Evolutionary conservation across 1,140 invertebrate species (phyloP), one percentile per base, ranked within the genome.

Genomic region (Drosophila lacertosa): DNA sequence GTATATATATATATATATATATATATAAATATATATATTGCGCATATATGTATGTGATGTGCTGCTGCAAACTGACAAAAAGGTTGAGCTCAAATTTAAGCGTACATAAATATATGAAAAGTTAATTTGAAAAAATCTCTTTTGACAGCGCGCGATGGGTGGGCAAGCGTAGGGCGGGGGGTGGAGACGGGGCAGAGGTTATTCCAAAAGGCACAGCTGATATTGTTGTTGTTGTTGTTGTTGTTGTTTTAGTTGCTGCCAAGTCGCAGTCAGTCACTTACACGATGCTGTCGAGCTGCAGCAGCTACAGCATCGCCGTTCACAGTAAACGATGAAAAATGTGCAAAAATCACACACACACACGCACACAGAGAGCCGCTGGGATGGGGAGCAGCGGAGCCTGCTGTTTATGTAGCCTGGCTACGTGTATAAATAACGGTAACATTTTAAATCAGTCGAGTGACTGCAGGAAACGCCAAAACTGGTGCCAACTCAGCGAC

Each of bases 91-190:
- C 15, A 48, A 78, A 74, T 86, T 77, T 86, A 78, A 86, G 74
- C 81, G 72, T 77, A 88, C 83, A 88, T 83, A 88, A 83, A 83
- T 89, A 89, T 88, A 89, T 88, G 68, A 88, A 89, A 88, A 88
- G 83, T 88, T 88, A 88, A 88, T 88, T 88, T 88, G 83, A 88
- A 88, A 88, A 88, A 88, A 88, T 88, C 78, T 88, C 83, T 88
- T 88, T 88, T 88, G 83, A 88, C 83, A 88, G 82, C 70, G 35
- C 69, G 48, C 65, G 40, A 71, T 50, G 59, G 65, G 65, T 32
- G 54, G 24, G 20, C 42, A 47, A 57, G 65, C 13, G 15, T 2
- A 15, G 26, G 35, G 20, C 26, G 9, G 3, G 48, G 26, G 4
- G 33, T 16, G 15, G 13, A 15, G 26, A 26, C 15, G 48, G 26